These are phyloP conservation scores for Gymnobelideus leadbeateri DNA, from an alignment of 2,113 vertebrate species.

Conservation along the genomic window DNA sequence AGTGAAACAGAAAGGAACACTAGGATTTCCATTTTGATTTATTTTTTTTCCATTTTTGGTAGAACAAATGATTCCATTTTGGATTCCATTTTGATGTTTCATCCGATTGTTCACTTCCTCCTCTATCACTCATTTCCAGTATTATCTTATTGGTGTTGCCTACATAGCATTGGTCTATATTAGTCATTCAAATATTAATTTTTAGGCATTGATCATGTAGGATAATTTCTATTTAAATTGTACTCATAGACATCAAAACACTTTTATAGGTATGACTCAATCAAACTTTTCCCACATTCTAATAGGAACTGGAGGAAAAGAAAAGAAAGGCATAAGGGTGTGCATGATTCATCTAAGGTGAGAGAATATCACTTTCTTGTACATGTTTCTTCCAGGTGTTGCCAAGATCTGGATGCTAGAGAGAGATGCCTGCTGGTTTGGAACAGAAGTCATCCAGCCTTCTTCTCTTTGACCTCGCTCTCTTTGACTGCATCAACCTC, in stretches of 20 bases:
- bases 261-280: neutral
- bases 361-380: neutral
- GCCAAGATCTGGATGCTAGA: neutral
- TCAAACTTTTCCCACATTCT: neutral
- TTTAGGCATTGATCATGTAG: neutral
- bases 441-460: neutral
- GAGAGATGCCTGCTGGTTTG: neutral
- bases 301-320: neutral
- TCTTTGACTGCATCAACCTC: neutral
- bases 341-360: neutral
- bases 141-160: neutral
- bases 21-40: neutral
- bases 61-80: neutral
- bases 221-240: neutral
- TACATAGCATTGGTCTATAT: neutral
- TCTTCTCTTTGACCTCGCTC: neutral
- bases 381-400: neutral
- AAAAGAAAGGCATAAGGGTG: neutral
- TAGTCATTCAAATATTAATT: neutral
- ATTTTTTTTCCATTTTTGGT: neutral
- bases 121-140: neutral
- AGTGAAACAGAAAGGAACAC: neutral
- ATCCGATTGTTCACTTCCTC: neutral
- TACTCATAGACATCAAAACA: neutral
- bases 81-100: neutral